Conservation (phyloP, 2,797 vertebrate species). For the Eulemur rubriventer region DNA sequence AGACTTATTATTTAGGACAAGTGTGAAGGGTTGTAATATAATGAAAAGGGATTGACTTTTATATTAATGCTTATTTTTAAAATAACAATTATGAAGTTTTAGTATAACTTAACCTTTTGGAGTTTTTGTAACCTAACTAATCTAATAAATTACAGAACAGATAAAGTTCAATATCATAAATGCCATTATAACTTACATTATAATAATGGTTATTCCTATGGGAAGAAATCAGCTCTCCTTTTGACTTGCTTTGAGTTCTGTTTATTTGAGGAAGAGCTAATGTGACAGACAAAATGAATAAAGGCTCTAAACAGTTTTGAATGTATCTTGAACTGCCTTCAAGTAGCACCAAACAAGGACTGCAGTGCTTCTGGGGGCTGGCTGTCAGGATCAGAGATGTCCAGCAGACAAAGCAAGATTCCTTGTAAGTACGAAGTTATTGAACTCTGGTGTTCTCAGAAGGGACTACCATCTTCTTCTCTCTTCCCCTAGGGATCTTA, state of each 20-base stretch:
- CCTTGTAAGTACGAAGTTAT: conserved; percentile 49
- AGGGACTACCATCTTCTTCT: conserved; percentile 60
- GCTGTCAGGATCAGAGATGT: background rate
- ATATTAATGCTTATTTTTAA: conserved; percentile 34
- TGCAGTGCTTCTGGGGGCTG: background rate
- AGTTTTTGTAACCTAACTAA: conserved; percentile 17
- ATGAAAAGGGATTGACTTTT: conserved; percentile 16
- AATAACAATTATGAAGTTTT: conserved; percentile 12
- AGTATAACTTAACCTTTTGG: conserved; percentile 29
- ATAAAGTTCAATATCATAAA: conserved; percentile 36
- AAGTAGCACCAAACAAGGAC: conserved; percentile 34
- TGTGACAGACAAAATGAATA: conserved; percentile 43
- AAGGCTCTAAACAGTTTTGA: conserved; percentile 49
- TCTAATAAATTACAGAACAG: conserved; percentile 41
- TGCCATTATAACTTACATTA: background rate
- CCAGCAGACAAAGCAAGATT: conserved; percentile 40
- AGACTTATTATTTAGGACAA: conserved; percentile 17
- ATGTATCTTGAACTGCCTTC: conserved; percentile 7
- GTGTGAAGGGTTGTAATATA: conserved; percentile 20
- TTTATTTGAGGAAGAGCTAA: conserved; percentile 47
- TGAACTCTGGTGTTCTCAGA: conserved; percentile 51
- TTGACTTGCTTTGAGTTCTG: conserved; percentile 57
- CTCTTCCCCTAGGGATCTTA: conserved; percentile 33
- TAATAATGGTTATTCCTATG: conserved; percentile 28
- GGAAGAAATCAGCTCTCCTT: conserved; percentile 1